Conservation (phyloP, 2,113 vertebrate genomes). For the Balaeniceps rex region DNA sequence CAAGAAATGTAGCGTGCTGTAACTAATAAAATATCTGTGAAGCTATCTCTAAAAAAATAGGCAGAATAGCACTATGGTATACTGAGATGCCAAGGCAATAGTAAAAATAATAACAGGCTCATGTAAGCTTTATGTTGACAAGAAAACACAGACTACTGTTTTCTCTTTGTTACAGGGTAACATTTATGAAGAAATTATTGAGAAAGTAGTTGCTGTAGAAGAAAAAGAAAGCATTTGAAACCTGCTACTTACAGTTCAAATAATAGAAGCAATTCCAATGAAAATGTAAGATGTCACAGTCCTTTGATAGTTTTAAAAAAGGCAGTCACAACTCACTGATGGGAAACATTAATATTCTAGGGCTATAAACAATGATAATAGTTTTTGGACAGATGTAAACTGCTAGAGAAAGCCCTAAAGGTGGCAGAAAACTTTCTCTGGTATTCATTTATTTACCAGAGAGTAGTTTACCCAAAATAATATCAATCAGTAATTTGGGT, state of each 20-base stretch:
- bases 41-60: neutral
- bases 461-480: neutral
- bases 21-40: neutral
- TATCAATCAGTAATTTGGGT: neutral
- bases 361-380: neutral
- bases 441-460: neutral
- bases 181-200: neutral
- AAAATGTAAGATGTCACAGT: neutral
- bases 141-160: neutral
- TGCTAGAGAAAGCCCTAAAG: neutral
- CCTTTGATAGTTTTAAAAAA: neutral
- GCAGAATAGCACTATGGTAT: neutral
- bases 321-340: neutral
- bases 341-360: neutral
- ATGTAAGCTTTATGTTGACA: neutral
- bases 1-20: fast-evolving
- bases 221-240: neutral
- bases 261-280: neutral
- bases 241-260: neutral
- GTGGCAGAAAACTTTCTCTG: neutral
- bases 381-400: neutral
- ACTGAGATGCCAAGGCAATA: neutral
- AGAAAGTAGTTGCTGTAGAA: neutral
- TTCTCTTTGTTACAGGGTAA: neutral
- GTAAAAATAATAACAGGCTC: neutral